Base-by-base conservation (phyloP, 2,113 vertebrate genomes). In the Laterallus jamaicensis region DNA sequence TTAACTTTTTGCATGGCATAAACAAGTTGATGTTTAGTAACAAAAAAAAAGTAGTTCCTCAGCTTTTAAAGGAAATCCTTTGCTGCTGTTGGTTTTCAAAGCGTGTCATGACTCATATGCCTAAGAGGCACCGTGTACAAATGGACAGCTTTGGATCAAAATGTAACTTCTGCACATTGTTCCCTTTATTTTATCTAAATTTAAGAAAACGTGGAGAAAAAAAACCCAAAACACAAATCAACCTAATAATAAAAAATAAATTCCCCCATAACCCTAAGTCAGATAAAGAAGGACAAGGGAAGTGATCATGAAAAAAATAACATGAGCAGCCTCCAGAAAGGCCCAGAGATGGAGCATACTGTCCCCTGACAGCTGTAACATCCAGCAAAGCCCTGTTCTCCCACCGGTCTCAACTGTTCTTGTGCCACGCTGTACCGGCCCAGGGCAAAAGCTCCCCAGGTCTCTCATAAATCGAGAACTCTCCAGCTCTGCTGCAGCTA, bases 31-130 rank as follows among this genome's bases (percentile, higher is more conserved):
- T 6, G 7, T 40, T 47, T 55, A 92, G 12, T 60, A 86, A 87
- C 58, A 71, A 39, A 37, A 86, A 32, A 39, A 56, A 49, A 18
- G 37, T 9, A n/a, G 19, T 24, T 87, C 20, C 20, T 49, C 19
- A 32, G 55, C 56, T 93, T 75, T 75, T 64, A 85, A 83, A 88
- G 64, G 55, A 93, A 93, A 95, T 42, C 12, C 12, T 90, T 96
- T 79, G 47, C 82, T 85, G 71, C 58, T 62, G 29, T 8, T 49
- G 18, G 83, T 70, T 93, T 93, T 92, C 68, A 70, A 92, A 91
- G 70, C 14, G 35, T 5, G 0, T 8, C 40, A 4, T 28, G 54
- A 84, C 40, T 87, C 50, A 50, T 12, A 24, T 3, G 16, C 44
- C 37, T 73, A 60, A 82, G 50, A 21, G 17, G 81, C 67, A 90